phyloP scores from a whole-genome alignment of 2,797 vertebrate species.

The Eulemur mongoz region DNA sequence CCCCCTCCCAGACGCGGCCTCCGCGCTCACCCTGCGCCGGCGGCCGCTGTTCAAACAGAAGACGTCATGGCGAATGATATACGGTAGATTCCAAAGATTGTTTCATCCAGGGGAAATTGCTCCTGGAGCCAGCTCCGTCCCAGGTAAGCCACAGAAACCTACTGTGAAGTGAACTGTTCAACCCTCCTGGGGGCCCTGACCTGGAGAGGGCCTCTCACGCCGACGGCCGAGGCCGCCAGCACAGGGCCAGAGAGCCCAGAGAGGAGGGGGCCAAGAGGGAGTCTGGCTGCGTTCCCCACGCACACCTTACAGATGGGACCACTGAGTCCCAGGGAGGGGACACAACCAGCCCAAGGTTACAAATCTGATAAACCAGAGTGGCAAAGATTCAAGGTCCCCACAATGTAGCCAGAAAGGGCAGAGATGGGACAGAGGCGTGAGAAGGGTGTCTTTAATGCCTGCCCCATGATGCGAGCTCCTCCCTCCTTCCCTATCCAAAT shows the following conservation, averaged over 20 bases:
- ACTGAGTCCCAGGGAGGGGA: not conserved
- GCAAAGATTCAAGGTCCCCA: accelerated
- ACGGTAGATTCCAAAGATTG: not conserved
- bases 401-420: not conserved
- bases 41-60: conserved; percentile 57
- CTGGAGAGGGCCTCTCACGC: not conserved
- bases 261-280: not conserved
- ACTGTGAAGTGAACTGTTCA: not conserved
- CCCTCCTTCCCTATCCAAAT: not conserved
- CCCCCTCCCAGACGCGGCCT: not conserved
- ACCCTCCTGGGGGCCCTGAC: not conserved
- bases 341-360: not conserved
- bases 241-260: not conserved
- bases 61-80: not conserved
- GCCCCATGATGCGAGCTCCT: not conserved
- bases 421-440: accelerated
- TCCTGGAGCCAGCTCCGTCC: not conserved
- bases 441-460: too few species aligned
- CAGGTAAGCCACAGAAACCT: not conserved
- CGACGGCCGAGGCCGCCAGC: not conserved
- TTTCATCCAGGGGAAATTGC: not conserved
- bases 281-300: accelerated
- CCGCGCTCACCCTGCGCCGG: not conserved
- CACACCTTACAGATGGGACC: conserved; percentile 1
- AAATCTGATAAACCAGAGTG: conserved; percentile 27